phyloP scores from a whole-genome alignment of 1,140 invertebrate genomes.

The Ephestia elutella region DNA sequence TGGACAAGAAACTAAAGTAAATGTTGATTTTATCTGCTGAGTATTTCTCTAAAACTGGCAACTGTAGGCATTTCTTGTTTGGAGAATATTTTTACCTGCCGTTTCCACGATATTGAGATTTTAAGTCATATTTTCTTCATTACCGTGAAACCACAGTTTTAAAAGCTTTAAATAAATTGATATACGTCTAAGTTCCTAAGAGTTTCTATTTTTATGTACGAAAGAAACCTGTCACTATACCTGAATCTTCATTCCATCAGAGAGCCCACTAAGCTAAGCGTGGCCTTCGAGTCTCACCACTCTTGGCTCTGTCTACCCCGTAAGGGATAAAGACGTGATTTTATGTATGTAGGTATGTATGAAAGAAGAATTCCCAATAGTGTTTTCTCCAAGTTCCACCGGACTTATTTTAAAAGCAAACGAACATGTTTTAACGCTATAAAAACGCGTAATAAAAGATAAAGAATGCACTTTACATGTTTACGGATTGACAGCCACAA shows the following conservation, averaged over 20 bases:
- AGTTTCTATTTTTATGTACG: too few relatives aligned
- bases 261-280: too few relatives aligned
- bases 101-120: too few relatives aligned
- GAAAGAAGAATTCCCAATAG: too few relatives aligned
- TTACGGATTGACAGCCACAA: not conserved
- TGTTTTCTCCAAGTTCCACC: not conserved
- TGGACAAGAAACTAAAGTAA: constrained; percentile 3
- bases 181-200: too few relatives aligned
- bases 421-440: not conserved
- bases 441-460: not conserved
- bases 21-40: not conserved
- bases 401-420: not conserved
- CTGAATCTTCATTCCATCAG: too few relatives aligned
- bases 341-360: too few relatives aligned
- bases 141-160: not conserved
- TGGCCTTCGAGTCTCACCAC: too few relatives aligned
- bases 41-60: not conserved
- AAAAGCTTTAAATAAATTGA: not conserved
- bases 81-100: not conserved
- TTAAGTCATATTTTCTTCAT: too few relatives aligned
- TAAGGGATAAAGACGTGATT: too few relatives aligned
- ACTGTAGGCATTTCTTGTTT: not conserved
- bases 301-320: too few relatives aligned
- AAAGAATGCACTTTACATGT: constrained; percentile 3
- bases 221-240: too few relatives aligned